Evolutionary conservation across 2,888 invertebrate species (phyloP).

Genomic region (Blera fallax): DNA sequence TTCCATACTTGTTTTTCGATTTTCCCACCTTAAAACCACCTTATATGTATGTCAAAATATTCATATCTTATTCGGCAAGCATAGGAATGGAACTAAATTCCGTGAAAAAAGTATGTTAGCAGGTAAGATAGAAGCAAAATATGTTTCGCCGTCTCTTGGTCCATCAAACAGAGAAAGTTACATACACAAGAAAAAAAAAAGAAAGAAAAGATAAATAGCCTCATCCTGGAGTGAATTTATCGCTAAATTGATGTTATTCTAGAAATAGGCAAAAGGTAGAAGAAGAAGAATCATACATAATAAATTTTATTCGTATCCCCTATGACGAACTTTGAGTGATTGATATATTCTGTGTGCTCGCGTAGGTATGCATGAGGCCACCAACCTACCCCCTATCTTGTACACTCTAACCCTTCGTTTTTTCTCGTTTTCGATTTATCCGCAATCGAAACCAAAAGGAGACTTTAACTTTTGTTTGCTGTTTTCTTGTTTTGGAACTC

Average conservation of each 20-base stretch:
- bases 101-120: background rate
- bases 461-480: background rate
- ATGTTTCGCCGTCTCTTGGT: background rate
- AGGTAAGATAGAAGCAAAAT: background rate
- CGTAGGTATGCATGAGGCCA: background rate
- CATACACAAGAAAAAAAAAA: slow-evolving; percentile 2
- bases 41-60: background rate
- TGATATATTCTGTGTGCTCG: slow-evolving; percentile 4
- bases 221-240: slow-evolving; percentile 9
- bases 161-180: slow-evolving; percentile 15
- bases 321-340: slow-evolving; percentile 23
- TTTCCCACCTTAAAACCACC: background rate
- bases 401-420: background rate
- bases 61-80: background rate
- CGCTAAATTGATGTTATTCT: slow-evolving; percentile 20
- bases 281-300: slow-evolving; percentile 1
- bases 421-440: background rate
- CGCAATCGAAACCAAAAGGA: background rate
- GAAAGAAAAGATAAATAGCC: slow-evolving; percentile 28
- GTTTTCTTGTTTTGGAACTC: background rate
- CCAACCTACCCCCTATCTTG: too few species aligned
- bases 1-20: background rate
- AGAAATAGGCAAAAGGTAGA: slow-evolving; percentile 1
- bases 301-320: background rate
- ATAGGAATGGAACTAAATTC: background rate